Conservation (phyloP, 2,113 vertebrate genomes). For the Nyctibius bracteatus region DNA sequence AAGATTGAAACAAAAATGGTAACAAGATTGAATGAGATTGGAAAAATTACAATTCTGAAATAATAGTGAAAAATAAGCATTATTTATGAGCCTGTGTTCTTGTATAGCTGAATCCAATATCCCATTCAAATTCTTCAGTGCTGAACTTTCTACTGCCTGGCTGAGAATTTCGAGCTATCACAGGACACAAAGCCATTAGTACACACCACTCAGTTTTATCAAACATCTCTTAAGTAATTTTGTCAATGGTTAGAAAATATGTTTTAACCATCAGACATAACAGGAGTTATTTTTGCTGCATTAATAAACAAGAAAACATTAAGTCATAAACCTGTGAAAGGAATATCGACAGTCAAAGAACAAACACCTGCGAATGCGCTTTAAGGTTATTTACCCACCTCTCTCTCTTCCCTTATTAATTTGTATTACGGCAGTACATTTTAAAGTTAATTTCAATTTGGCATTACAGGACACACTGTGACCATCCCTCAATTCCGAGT, state of each 20-base stretch:
- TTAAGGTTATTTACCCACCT: not conserved
- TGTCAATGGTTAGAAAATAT: not conserved
- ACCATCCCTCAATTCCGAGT: not conserved
- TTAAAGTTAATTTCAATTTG: not conserved
- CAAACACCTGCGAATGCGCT: not conserved
- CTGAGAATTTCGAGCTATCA: not conserved
- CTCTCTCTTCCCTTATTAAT: not conserved
- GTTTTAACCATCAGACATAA: not conserved
- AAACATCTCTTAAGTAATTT: not conserved
- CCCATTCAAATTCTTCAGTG: not conserved
- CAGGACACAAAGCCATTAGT: not conserved
- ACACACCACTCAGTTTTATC: not conserved
- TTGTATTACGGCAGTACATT: not conserved
- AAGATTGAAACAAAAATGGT: not conserved
- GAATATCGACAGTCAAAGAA: not conserved
- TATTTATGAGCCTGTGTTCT: not conserved
- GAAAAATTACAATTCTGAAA: not conserved
- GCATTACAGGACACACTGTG: not conserved
- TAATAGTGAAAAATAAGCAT: not conserved
- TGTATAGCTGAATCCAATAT: not conserved
- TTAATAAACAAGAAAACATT: not conserved
- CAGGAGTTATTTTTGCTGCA: not conserved
- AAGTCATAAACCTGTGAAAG: not conserved
- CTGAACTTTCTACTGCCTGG: not conserved
- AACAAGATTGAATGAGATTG: not conserved